These are phyloP conservation scores for Pica pica DNA, from an alignment of 2,113 vertebrate species.

Conservation along the genomic window DNA sequence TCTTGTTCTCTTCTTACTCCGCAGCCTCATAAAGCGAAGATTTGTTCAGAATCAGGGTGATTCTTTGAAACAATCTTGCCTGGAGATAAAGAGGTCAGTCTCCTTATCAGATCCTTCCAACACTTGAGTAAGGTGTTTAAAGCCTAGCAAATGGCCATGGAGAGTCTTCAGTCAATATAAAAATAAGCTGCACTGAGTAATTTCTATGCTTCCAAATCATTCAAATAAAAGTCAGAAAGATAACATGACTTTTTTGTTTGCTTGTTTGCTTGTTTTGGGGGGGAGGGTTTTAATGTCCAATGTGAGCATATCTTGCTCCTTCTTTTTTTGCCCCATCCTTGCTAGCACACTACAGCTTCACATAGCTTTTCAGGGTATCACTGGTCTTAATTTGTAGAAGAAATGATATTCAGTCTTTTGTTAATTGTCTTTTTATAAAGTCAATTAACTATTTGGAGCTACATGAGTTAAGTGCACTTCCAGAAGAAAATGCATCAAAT, in stretches of 20 bases:
- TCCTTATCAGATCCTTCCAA: neutral
- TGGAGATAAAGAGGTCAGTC: neutral
- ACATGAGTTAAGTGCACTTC: neutral
- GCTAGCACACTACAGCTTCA: neutral
- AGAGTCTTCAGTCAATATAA: neutral
- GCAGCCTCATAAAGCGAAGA: neutral
- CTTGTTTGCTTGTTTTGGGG: neutral
- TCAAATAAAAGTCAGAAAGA: neutral
- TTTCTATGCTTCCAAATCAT: neutral
- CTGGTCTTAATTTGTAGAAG: neutral
- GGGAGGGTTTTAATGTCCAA: neutral
- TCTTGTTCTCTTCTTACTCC: neutral
- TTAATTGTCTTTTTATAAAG: neutral
- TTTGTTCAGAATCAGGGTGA: neutral
- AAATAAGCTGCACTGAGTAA: neutral
- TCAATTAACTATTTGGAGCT: neutral
- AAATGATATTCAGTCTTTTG: neutral
- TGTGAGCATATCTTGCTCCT: neutral
- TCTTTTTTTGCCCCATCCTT: neutral
- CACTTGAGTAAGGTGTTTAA: neutral
- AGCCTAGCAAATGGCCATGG: neutral
- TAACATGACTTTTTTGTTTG: accelerated
- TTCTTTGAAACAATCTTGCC: neutral
- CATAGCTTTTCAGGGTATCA: neutral
- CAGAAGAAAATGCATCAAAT: neutral